Conservation (phyloP, 2,113 vertebrate species). For the Edolisoma coerulescens region DNA sequence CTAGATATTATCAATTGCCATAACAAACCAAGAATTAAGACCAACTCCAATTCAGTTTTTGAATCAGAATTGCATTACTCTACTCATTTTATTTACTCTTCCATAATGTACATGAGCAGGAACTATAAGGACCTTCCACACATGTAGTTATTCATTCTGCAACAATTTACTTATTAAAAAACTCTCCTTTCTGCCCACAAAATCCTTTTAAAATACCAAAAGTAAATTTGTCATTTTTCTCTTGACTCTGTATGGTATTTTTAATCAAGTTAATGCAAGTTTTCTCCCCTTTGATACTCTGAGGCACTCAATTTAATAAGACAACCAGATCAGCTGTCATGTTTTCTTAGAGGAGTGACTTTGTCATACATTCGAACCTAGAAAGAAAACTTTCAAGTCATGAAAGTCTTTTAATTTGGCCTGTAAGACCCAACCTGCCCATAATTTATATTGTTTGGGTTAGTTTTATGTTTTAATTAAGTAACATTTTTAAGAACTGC, state of each 20-base stretch:
- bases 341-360: background rate
- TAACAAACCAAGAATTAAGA: background rate
- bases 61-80: background rate
- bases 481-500: background rate
- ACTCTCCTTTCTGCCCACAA: background rate
- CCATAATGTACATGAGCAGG: background rate
- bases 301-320: conserved; percentile 14
- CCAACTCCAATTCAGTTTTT: background rate
- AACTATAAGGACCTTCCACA: background rate
- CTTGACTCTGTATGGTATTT: background rate
- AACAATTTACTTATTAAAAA: conserved; percentile 31
- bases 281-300: background rate
- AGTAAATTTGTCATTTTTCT: background rate
- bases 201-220: background rate
- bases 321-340: background rate
- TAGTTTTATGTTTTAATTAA: background rate
- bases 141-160: background rate
- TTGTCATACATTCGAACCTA: background rate
- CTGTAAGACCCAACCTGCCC: background rate
- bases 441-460: background rate
- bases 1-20: background rate
- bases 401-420: background rate
- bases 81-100: background rate
- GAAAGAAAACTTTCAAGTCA: background rate
- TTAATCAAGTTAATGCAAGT: conserved; percentile 46